These are phyloP conservation scores for Clarias laeviceps DNA, from an alignment of 2,797 vertebrate species.

Conservation along the genomic window DNA sequence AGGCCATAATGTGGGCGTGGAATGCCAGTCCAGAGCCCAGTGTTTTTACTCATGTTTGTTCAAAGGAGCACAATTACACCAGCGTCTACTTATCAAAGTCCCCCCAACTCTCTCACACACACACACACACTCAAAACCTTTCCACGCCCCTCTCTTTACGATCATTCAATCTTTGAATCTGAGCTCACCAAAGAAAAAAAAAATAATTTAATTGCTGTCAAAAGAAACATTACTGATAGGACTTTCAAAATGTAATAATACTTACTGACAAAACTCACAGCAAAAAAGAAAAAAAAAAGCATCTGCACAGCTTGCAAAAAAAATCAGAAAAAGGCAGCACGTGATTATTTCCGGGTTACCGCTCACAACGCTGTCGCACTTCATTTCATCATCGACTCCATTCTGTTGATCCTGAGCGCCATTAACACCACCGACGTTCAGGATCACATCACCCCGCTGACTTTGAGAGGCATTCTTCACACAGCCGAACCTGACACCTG, in stretches of 20 bases:
- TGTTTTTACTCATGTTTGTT: constrained; percentile 43
- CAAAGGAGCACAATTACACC: constrained; percentile 40
- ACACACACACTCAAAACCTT: background rate
- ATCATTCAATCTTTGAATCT: background rate
- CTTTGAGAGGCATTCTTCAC: background rate
- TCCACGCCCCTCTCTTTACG: background rate
- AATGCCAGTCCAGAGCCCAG: constrained; percentile 30
- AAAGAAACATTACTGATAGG: background rate
- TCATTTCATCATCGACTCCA: constrained; percentile 7
- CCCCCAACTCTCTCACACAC: background rate
- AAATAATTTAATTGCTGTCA: background rate
- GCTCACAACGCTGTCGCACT: background rate
- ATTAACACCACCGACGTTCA: constrained; percentile 12
- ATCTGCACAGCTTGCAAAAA: background rate
- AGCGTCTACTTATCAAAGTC: constrained; percentile 42
- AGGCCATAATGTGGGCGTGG: constrained; percentile 55
- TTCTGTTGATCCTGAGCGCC: constrained; percentile 12
- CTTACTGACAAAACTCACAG: background rate
- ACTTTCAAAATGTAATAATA: background rate
- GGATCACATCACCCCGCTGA: constrained; percentile 4
- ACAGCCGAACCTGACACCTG: background rate
- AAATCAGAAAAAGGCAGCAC: constrained; percentile 27
- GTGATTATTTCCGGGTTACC: background rate
- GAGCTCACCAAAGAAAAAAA: background rate
- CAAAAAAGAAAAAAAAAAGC: background rate